Evolutionary conservation across 2,888 invertebrate genomes (phyloP), one percentile per base, ranked within the genome.

Genomic region (Drosophila meridionalis): DNA sequence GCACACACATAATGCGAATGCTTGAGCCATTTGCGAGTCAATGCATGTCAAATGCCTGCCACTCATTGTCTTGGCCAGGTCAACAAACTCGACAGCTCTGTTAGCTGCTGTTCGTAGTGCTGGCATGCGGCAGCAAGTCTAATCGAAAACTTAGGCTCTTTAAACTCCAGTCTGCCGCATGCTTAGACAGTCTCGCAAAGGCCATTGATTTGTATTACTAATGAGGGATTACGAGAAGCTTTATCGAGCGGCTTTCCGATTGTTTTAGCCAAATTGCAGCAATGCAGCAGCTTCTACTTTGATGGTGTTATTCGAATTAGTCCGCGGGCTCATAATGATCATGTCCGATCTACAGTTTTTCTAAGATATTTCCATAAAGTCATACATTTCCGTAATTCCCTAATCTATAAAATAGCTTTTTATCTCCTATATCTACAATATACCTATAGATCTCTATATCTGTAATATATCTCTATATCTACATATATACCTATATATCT

Each of bases 21-120:
- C 61, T 65, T 53, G 53, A 26, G 50, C 30, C 67, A 72, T 60
- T 72, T 57, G 48, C 42, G 28, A 73, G 65, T 63, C 73, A 73
- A 78, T 73, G 78, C 77, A 73, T 73, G 78, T 78, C 66, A 77
- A 78, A 77, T 73, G 57, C 11, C 62, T 69, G 36, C 4, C 68
- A 78, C 47, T 57, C 65, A 78, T 78, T 68, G 69, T 59, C 45
- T 43, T 9, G 14, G 50, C 26, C 43, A 53, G 73, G 76, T 76
- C 62, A 69, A 65, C 73, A 65, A 71, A 60, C 72, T 56, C 64
- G 36, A 5, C 36, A 56, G 2, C 59, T 38, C 58, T 8, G 11
- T 30, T 28, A 34, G 12, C 53, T 45, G 14, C n/a, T 38, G 50
- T 2, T 38, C 28, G 14, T 38, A 20, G 12, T 4, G 30, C n/a